Base-by-base conservation (phyloP, 2,113 vertebrate species). In the Rhineura floridana region DNA sequence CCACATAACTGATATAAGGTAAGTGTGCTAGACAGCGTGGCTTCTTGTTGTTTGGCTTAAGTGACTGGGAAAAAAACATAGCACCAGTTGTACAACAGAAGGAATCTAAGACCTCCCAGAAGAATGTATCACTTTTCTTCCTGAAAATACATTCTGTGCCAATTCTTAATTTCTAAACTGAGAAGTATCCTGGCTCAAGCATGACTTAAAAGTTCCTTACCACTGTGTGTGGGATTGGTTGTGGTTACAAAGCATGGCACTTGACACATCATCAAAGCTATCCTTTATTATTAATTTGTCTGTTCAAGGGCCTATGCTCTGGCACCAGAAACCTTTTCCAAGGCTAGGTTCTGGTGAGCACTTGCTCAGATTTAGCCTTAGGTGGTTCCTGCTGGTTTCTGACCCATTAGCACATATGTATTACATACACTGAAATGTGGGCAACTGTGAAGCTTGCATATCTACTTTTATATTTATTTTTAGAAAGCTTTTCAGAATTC, bases 251-350 rank as follows among this genome's bases (percentile, higher is more conserved):
- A 87, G 36, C 36, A n/a, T 36, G 50, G 46, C 44, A 28, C 12
- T 50, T 86, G 84, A 59, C 33, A 78, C n/a, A 48, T 13, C 19
- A 85, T 62, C 55, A 86, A 86, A 86, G 75, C 46, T 28, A 78
- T 65, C 55, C 44, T 72, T 39, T 65, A 48, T 78, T 70, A 87
- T 81, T 69, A 70, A 70, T 87, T 80, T 46, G 44, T 81, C 55
- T 73, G 65, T 30, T 19, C 75, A 70, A 70, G 36, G 36, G 30
- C 65, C 28, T 70, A 52, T 69, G 62, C 46, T 44, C 25, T 55
- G 62, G 77, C 65, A 52, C 21, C 36, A 23, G 65, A 84, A 83
- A 83, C 21, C 12, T 21, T 59, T 70, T 79, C 50, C 48, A 33
- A n/a, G 28, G 50, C 28, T 39, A 80, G 10, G 46, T 36, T 44